A percentile compares a stretch with the other conserved stretches of the same genome.
phyloP scores from a whole-genome alignment of 2,888 invertebrate genomes.

The Chrysomela aeneicollis region DNA sequence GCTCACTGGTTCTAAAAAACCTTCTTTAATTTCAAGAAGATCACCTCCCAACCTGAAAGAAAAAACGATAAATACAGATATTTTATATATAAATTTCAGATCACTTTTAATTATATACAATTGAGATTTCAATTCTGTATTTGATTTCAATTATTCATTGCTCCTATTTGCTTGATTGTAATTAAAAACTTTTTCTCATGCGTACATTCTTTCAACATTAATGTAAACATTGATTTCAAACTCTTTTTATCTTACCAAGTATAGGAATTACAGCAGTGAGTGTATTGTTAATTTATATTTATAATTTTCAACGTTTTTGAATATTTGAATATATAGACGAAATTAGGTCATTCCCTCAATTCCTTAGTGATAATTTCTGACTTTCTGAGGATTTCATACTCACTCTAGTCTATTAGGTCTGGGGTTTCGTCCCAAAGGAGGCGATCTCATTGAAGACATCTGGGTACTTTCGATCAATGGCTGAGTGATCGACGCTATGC shows the following conservation, averaged over 20 bases:
- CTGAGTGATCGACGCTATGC: slow-evolving; percentile 65
- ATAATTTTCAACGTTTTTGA: too few relatives aligned
- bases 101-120: too few relatives aligned
- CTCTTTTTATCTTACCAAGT: too few relatives aligned
- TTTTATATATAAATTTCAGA: neutral
- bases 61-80: neutral
- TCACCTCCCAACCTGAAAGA: slow-evolving; percentile 56
- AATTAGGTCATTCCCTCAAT: too few relatives aligned
- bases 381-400: slow-evolving; percentile 35
- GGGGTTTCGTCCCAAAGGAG: slow-evolving; percentile 51
- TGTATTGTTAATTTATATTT: too few relatives aligned
- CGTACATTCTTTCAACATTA: neutral
- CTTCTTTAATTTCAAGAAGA: slow-evolving; percentile 58
- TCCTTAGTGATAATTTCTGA: too few relatives aligned
- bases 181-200: too few relatives aligned
- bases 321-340: too few relatives aligned
- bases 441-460: slow-evolving; percentile 47
- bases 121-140: too few relatives aligned
- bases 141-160: neutral
- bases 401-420: slow-evolving; percentile 62
- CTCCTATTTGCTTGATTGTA: neutral
- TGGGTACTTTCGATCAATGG: slow-evolving; percentile 42
- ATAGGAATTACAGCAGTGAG: too few relatives aligned
- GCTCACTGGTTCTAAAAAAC: slow-evolving; percentile 38
- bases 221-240: too few relatives aligned